Evolutionary conservation across 2,888 invertebrate species (phyloP).

Genomic region (Drosophila monieri): DNA sequence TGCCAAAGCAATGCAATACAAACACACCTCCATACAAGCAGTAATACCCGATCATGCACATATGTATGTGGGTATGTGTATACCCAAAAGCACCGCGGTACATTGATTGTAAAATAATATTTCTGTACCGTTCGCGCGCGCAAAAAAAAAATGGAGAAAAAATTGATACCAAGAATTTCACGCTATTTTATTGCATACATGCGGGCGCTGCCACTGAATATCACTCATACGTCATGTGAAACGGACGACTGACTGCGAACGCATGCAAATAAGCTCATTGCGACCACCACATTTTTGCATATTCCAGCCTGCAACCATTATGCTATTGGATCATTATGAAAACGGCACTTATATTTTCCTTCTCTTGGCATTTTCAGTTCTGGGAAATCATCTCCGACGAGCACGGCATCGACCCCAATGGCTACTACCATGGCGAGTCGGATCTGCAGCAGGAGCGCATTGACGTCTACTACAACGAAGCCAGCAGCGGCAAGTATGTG

Average conservation of each 20-base stretch:
- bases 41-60: slow-evolving; percentile 1
- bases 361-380: slow-evolving; percentile 84
- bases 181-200: slow-evolving; percentile 43
- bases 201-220: slow-evolving; percentile 42
- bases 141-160: slow-evolving; percentile 22
- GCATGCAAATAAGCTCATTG: slow-evolving; percentile 29
- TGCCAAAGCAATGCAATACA: slow-evolving; percentile 73
- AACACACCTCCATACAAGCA: slow-evolving; percentile 38
- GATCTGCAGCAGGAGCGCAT: slow-evolving; percentile 91
- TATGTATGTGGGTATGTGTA: slow-evolving; percentile 20
- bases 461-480: slow-evolving; percentile 92
- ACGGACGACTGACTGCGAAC: not conserved
- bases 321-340: slow-evolving; percentile 32
- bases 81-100: slow-evolving; percentile 20
- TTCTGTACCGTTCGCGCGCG: slow-evolving; percentile 42
- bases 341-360: slow-evolving; percentile 12
- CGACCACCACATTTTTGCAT: slow-evolving; percentile 35
- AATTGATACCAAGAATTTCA: slow-evolving; percentile 13
- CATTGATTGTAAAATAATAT: slow-evolving; percentile 77
- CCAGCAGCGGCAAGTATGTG: slow-evolving; percentile 89
- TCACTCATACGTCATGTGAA: slow-evolving; percentile 41
- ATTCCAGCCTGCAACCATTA: slow-evolving; percentile 21
- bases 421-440: slow-evolving; percentile 89
- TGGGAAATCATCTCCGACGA: slow-evolving; percentile 93
- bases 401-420: slow-evolving; percentile 90